Base-by-base conservation (phyloP, 2,113 vertebrate genomes). In the Sebastes schlegelii region DNA sequence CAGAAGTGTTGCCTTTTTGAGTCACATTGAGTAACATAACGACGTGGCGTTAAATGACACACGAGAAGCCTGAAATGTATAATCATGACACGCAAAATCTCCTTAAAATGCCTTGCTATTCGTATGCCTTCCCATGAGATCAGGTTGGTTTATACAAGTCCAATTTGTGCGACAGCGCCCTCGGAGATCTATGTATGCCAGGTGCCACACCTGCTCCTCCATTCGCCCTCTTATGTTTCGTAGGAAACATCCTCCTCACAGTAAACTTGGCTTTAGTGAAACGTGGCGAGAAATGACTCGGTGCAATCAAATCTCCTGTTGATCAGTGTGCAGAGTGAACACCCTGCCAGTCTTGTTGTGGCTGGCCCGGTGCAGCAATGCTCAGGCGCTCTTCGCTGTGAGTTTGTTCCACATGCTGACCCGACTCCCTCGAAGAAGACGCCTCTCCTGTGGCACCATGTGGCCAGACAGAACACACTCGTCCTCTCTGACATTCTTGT, bases 381-480 rank as follows among this genome's bases (percentile, higher is more conserved):
- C 83, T 86, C 72, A 62, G 79, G 17, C 54, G 69, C 26, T 51
- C 48, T 52, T 69, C 3, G 16, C 86, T 91, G 87, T 67, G 80
- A 84, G 79, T 89, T 82, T 90, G 84, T 91, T 83, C 89, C 34
- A 6, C 74, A 72, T 16, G 48, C 81, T 88, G 89, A 77, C 82
- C 82, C 80, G 48, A 64, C 67, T 91, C 69, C 67, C 85, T 74
- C 82, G 79, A 77, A 89, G 74, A 78, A 79, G 75, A 86, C 45
- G 73, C 85, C 72, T 86, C 77, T 91, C 89, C 88, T 63, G 79
- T 86, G 76, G 91, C 82, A 77, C 85, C 72, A 82, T 80, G 87
- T 55, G 65, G 85, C 84, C 87, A 82, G 78, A 87, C 66, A 86
- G 83, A 85, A 89, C 88, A 83, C 87, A 90, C 82, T 84, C 46